These are phyloP conservation scores for Sialis lutaria DNA, from an alignment of 2,888 invertebrate genomes.

Conservation along the genomic window DNA sequence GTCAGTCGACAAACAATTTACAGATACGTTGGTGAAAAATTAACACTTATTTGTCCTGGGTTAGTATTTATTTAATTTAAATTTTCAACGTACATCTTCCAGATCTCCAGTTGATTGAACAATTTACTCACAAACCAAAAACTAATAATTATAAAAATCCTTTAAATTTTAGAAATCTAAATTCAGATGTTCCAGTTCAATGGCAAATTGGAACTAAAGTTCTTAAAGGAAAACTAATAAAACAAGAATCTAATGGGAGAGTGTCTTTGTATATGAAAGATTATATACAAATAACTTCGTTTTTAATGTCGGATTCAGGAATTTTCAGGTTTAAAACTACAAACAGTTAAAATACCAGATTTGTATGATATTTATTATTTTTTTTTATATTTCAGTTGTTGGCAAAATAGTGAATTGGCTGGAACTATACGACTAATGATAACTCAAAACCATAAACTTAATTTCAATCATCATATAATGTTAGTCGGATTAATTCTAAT, in stretches of 20 bases:
- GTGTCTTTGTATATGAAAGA: constrained; percentile 37
- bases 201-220: constrained; percentile 37
- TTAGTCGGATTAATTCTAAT: constrained; percentile 26
- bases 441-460: constrained; percentile 26
- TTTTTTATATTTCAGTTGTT: constrained; percentile 34
- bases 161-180: constrained; percentile 25
- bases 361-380: neutral
- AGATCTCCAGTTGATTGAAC: no score
- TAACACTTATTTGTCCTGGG: constrained; percentile 32
- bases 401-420: constrained; percentile 37
- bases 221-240: constrained; percentile 29
- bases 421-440: constrained; percentile 42
- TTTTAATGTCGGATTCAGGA: constrained; percentile 33
- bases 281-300: constrained; percentile 33
- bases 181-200: constrained; percentile 30
- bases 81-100: neutral
- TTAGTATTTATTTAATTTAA: constrained; percentile 13
- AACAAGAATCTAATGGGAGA: constrained; percentile 31
- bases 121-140: no score
- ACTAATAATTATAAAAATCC: neutral
- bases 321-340: constrained; percentile 33
- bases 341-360: neutral
- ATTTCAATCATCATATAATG: constrained; percentile 28
- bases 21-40: constrained; percentile 20
- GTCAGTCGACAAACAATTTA: constrained; percentile 26